Base-by-base conservation (phyloP, 1,140 invertebrate genomes). In the Macrotrachela quadricornifera region DNA sequence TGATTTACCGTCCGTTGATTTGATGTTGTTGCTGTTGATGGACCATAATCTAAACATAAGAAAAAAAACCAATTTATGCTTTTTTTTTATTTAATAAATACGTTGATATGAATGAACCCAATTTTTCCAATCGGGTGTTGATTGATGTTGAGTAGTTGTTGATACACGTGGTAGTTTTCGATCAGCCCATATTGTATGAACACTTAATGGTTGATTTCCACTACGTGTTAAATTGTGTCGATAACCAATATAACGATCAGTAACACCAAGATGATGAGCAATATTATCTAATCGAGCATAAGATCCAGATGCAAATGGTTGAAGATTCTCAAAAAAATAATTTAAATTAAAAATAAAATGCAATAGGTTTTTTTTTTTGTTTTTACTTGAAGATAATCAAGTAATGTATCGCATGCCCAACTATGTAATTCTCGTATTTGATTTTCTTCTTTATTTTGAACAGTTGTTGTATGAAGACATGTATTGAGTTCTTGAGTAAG, bases 201-300 rank as follows among this genome's bases (percentile, higher is more conserved):
- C 18, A 50, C 49, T 30, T 46, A 61, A 58, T 15, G 64, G 62
- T 18, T 65, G 62, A 39, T 63, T 46, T 1, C 57, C 59, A 3
- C 62, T 62, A 15, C 64, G 56, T 14, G 60, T 63, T n/a, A 58
- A 50, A 51, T 66, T 68, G 51, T 67, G 51, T 46, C 66, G 56
- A 57, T 66, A 68, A 14, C 64, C 64, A 39, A 62, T 64, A 56
- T 61, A 68, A 30, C 64, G 51, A 48, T 68, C 66, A 13, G 66
- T 68, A n/a, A 68, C 66, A 17, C 64, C 64, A n/a, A 66, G 59
- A 43, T 61, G 55, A 50, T 66, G 64, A 49, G 62, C 62, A 58
- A 65, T 66, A 45, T 62, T 59, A 14, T 60, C 53, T 15, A 67
- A 61, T 17, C 64, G 56, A 36, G 61, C 54, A 17, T 61, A 56